phyloP scores from a whole-genome alignment of 2,113 vertebrate species.

The Cyprinus carpio region DNA sequence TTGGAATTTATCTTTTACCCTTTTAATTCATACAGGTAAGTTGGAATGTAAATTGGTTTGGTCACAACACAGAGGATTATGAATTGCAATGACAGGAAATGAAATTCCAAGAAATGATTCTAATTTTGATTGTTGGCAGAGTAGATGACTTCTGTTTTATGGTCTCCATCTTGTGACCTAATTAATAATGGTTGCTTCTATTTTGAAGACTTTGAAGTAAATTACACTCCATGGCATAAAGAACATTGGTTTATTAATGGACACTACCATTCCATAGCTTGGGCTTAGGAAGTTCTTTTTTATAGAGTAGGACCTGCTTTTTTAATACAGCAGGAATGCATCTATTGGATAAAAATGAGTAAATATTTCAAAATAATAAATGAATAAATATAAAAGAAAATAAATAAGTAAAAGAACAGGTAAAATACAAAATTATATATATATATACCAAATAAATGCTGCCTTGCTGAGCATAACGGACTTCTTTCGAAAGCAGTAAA shows the following conservation, averaged over 20 bases:
- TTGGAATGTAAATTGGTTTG: constrained; percentile 9
- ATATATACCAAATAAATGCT: neutral
- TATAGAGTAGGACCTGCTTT: too few relatives aligned
- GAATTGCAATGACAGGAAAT: neutral
- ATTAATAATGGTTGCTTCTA: neutral
- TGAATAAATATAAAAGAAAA: too few relatives aligned
- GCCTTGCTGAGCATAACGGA: neutral
- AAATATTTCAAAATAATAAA: neutral
- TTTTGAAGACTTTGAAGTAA: neutral
- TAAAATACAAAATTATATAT: too few relatives aligned
- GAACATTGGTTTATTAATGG: neutral
- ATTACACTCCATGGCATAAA: neutral
- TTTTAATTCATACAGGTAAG: neutral
- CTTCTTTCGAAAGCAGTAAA: neutral
- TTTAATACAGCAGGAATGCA: neutral
- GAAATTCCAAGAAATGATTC: neutral
- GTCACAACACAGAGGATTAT: neutral
- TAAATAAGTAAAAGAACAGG: too few relatives aligned
- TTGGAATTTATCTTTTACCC: neutral
- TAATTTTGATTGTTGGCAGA: constrained; percentile 4
- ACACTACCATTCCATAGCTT: too few relatives aligned
- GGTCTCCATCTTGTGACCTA: neutral
- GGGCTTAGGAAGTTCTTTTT: neutral
- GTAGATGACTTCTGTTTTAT: neutral
- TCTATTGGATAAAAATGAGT: neutral